Base-by-base conservation (phyloP, 2,888 invertebrate species). In the Cordylochernes scorpioides region DNA sequence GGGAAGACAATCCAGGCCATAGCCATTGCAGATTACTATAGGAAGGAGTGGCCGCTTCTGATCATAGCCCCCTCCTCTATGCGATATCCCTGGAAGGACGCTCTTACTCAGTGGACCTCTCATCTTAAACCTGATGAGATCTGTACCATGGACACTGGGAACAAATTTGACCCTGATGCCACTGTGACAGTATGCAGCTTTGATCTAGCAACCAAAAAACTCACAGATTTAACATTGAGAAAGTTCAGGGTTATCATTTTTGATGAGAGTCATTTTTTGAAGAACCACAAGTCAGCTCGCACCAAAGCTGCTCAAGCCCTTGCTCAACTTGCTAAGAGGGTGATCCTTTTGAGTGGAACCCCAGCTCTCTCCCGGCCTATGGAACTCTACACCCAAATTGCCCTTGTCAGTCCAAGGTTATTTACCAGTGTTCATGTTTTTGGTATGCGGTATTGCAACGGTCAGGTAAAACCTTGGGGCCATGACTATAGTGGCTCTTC, bases 1-100 rank as follows among this genome's bases (percentile, higher is more conserved):
- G 91, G 91, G 2, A 91, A 91, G 59, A 91, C 88, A 0, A 72
- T 84, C 47, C 91, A 97, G 56, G 86, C 59, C 3, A 60, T 97
- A 2, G 86, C 73, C 3, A 66, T 91, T 28, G 82, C 86, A 2
- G 65, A 71, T 52, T 86, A 78, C 51, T 94, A 75, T 49, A 58
- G 59, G 42, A 57, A 65, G n/a, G 71, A 82, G 46, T 97, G 91
- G 88, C 94, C 94, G 0, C 50, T 94, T 27, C 61, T 97, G 2
- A 69, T 97, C 30, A 72, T 84, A 10, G 71, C 77, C 27, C 91
- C 91, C 1, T 78, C 91, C 2, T 80, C 84, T 6, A 77, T 88
- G 55, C 49, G 57, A 31, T 77, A 72, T 41, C 64, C 67, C 2
- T 84, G 82, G 82, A 64, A 68, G 34, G 66, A 63, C 42, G 69